A percentile compares a stretch with the other conserved stretches of the same genome.
Evolutionary conservation across 2,797 vertebrate genomes (phyloP).

Genomic region (Enoplosus armatus): DNA sequence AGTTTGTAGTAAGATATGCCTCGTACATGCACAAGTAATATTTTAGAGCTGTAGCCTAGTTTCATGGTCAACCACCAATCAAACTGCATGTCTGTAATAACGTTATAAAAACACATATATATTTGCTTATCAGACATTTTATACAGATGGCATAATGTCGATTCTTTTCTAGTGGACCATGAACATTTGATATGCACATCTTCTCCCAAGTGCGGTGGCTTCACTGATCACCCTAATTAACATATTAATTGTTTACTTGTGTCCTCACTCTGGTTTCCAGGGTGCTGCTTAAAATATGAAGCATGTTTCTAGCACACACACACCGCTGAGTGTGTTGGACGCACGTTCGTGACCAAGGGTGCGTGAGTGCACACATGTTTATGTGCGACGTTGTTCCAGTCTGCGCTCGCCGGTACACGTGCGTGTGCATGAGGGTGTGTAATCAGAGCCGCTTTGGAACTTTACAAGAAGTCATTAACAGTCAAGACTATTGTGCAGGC

Average conservation of each 20-base stretch:
- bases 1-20: conserved; percentile 29
- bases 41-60: conserved; percentile 34
- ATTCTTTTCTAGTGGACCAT: conserved; percentile 40
- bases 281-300: conserved; percentile 72
- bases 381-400: conserved; percentile 46
- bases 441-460: conserved; percentile 87
- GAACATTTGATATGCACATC: conserved; percentile 51
- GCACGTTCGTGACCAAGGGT: conserved; percentile 19
- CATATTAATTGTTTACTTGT: conserved; percentile 84
- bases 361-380: conserved; percentile 31
- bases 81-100: conserved; percentile 8
- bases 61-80: conserved; percentile 31
- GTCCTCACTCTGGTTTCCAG: conserved; percentile 75
- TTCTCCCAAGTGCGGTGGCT: conserved; percentile 55
- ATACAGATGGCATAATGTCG: conserved; percentile 26
- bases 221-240: conserved; percentile 76
- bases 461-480: conserved; percentile 90
- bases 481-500: conserved; percentile 89
- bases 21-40: conserved; percentile 8
- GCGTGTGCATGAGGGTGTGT: conserved; percentile 75
- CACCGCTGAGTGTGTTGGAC: conserved; percentile 17
- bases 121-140: conserved; percentile 19
- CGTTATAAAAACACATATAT: conserved; percentile 23
- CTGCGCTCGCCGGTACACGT: conserved; percentile 41
- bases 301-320: conserved; percentile 48